Conservation (phyloP, 1,140 invertebrate genomes). For the Drosophila miranda region DNA sequence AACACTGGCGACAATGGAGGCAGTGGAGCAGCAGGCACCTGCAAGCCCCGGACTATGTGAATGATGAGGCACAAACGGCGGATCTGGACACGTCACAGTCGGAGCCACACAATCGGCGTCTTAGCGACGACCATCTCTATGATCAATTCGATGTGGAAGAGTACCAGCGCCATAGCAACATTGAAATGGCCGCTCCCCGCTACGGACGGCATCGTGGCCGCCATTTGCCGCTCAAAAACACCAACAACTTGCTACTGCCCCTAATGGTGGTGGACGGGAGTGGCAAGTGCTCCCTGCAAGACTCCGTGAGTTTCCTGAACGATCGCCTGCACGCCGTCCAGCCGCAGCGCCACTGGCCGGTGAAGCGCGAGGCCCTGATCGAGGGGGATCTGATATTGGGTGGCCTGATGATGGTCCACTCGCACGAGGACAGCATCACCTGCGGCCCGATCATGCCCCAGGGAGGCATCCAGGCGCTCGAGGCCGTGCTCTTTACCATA, state of each 20-base stretch:
- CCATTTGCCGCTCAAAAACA: conserved; percentile 38
- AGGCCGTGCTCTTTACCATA: conserved; percentile 93
- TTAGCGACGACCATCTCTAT: conserved; percentile 7
- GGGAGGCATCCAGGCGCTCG: conserved; percentile 92
- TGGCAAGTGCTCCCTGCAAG: conserved; percentile 75
- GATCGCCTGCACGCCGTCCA: conserved; percentile 49
- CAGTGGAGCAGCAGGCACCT: conserved; percentile 36
- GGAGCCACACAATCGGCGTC: background rate
- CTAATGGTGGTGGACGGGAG: conserved; percentile 32
- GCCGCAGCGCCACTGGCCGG: conserved; percentile 87
- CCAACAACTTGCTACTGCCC: conserved; percentile 38
- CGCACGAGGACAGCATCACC: conserved; percentile 89
- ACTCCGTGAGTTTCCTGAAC: conserved; percentile 62
- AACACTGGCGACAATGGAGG: conserved; percentile 51
- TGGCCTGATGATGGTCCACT: conserved; percentile 97
- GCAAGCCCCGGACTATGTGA: conserved; percentile 42
- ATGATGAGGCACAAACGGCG: conserved; percentile 38
- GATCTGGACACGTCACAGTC: conserved; percentile 6
- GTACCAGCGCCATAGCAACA: conserved; percentile 65
- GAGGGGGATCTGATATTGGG: conserved; percentile 93
- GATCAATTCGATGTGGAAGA: conserved; percentile 55
- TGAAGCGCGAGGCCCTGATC: conserved; percentile 92
- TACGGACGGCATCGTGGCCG: conserved; percentile 75
- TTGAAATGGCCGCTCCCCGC: conserved; percentile 56
- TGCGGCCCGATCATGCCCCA: conserved; percentile 95